These are phyloP conservation scores for Ennomos fuscantarius DNA, from an alignment of 2,888 invertebrate species.

Conservation along the genomic window DNA sequence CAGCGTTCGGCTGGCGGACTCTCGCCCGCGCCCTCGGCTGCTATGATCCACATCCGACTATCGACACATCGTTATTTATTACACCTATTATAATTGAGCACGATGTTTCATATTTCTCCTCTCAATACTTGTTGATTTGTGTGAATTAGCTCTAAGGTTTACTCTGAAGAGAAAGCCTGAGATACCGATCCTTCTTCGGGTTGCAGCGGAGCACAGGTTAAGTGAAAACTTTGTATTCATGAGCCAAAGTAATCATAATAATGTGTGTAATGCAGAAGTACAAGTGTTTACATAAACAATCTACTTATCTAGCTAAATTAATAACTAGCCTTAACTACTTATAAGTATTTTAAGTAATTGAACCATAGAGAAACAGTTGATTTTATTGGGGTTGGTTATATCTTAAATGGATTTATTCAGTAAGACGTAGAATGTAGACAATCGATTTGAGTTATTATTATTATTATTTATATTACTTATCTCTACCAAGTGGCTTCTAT, in stretches of 20 bases:
- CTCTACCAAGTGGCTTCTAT: too few species aligned
- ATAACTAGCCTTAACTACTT: too few species aligned
- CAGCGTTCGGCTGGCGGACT: slow-evolving; percentile 26
- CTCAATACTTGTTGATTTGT: slow-evolving; percentile 36
- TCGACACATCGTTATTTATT: slow-evolving; percentile 62
- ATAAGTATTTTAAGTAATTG: too few species aligned
- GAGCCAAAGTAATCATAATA: neutral
- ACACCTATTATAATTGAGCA: slow-evolving; percentile 53
- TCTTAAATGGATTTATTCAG: too few species aligned
- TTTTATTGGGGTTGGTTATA: too few species aligned
- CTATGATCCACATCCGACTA: slow-evolving; percentile 60
- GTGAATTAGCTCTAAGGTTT: slow-evolving; percentile 25
- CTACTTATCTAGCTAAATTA: too few species aligned
- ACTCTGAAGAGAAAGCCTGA: slow-evolving; percentile 28
- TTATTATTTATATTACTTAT: too few species aligned
- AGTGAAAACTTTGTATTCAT: slow-evolving; percentile 1
- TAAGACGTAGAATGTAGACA: too few species aligned
- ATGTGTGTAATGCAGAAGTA: neutral
- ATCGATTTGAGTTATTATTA: too few species aligned
- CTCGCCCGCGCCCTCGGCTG: slow-evolving; percentile 42
- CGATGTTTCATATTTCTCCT: slow-evolving; percentile 43
- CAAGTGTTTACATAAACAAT: too few species aligned
- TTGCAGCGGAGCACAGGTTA: neutral
- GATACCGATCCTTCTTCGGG: slow-evolving; percentile 1
- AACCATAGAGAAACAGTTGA: too few species aligned